Evolutionary conservation across 1,140 invertebrate species (phyloP), one percentile per base, ranked within the genome.

Genomic region (Neodiprion virginianus): DNA sequence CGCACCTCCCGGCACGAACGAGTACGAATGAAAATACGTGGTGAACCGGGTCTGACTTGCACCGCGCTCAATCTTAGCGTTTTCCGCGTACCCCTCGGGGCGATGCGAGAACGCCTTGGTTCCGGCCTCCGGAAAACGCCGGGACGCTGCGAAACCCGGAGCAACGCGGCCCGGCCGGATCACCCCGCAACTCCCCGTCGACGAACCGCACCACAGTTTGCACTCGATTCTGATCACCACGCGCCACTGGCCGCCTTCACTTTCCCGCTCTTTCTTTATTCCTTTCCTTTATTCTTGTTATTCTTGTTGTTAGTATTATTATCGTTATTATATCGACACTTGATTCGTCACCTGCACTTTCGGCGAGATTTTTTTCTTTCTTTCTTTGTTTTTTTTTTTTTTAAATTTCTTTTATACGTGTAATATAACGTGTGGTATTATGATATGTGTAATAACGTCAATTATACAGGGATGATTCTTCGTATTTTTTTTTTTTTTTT

Each of bases 11-110:
- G 87, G 87, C 83, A 88, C 85, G 75, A 88, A 87, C 81, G 87
- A 87, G 79, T 88, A 88, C 87, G 87, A 88, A 83, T 88, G 87
- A 88, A 88, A 88, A 87, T 87, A 88, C 87, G 87, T 88, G 84
- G 87, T 88, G 87, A 85, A 83, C 81, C 84, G 80, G 80, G 83
- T 81, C 50, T 77, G 72, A 71, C 81, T 80, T 82, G 80, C 80
- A 80, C 85, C 81, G 74, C 82, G 84, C 78, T 80, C 81, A 79
- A 78, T 77, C 72, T 82, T 77, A 71, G 72, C 73, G 17, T 40
- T 9, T 14, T 71, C 48, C 70, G 70, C 68, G 68, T 69, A 17
- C 68, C 68, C 68, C 68, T 14, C 68, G 11, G 68, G 72, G 53
- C 48, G 72, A 48, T 69, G 67, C 66, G 53, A 40, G 28, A 40